Conservation (phyloP, 2,888 invertebrate genomes). For the Spodoptera picta region DNA sequence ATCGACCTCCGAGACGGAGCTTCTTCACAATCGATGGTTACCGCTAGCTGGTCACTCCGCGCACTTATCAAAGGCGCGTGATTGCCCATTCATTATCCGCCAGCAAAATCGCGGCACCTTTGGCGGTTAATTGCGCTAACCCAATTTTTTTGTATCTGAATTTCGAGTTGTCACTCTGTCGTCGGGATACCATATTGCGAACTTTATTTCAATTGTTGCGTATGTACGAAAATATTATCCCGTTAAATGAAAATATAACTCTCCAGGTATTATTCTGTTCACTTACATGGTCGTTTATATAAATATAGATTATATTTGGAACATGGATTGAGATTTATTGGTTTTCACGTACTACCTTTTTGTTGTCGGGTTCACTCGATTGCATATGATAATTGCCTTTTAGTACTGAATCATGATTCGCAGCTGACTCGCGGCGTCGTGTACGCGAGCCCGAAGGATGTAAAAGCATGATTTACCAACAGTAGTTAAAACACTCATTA, state of each 20-base stretch:
- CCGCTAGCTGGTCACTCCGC: slow-evolving; percentile 54
- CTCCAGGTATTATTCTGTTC: slow-evolving; percentile 4
- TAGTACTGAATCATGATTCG: slow-evolving; percentile 51
- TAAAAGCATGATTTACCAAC: slow-evolving; percentile 79
- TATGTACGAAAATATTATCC: slow-evolving; percentile 25
- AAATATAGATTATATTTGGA: slow-evolving; percentile 24
- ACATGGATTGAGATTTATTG: slow-evolving; percentile 33
- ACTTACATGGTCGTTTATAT: slow-evolving; percentile 12
- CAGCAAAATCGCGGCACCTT: slow-evolving; percentile 75
- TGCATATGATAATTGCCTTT: slow-evolving; percentile 43
- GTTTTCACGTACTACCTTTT: slow-evolving; percentile 29
- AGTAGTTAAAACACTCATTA: slow-evolving; percentile 85
- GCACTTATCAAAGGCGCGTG: slow-evolving; percentile 70
- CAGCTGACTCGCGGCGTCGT: slow-evolving; percentile 60
- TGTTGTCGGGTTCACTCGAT: slow-evolving; percentile 36
- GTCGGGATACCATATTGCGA: slow-evolving; percentile 47
- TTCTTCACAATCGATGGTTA: slow-evolving; percentile 42
- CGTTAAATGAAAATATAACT: slow-evolving; percentile 30
- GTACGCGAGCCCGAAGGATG: slow-evolving; percentile 64
- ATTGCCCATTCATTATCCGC: slow-evolving; percentile 75
- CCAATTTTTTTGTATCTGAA: slow-evolving; percentile 64
- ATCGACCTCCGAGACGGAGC: slow-evolving; percentile 47
- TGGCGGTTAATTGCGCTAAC: slow-evolving; percentile 71
- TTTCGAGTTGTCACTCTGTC: slow-evolving; percentile 48
- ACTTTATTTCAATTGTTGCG: slow-evolving; percentile 52